Percentiles rank a stretch among this genome's conserved stretches.
Conservation (phyloP, 2,113 vertebrate species). For the Hypocryptadius cinnamomeus region DNA sequence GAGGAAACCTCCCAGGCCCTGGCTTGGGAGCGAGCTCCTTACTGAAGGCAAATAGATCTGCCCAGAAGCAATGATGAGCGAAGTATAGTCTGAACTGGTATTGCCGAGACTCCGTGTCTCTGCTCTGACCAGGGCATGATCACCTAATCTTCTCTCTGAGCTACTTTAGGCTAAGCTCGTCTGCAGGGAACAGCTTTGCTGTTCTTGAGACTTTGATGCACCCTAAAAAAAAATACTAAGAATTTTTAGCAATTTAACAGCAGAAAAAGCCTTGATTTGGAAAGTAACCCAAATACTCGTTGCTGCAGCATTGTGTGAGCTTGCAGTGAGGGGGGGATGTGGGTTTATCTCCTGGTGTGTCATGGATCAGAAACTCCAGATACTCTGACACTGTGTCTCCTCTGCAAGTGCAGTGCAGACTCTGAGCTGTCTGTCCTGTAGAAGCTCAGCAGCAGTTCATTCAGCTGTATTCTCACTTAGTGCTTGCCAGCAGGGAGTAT, state of each 20-base stretch:
- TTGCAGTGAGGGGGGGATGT: background rate
- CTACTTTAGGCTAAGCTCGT: conserved; percentile 14
- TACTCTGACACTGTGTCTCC: background rate
- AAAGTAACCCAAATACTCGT: background rate
- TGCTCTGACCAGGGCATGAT: conserved; percentile 78
- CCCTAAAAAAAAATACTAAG: background rate
- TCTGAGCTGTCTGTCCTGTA: background rate
- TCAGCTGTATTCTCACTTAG: background rate
- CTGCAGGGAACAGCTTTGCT: background rate
- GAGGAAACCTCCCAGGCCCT: background rate
- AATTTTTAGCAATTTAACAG: background rate
- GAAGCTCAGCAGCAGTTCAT: background rate
- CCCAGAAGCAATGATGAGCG: conserved; percentile 72
- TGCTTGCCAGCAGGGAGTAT: background rate
- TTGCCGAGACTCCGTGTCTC: conserved; percentile 33
- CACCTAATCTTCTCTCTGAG: conserved; percentile 81
- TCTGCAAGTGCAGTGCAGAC: background rate
- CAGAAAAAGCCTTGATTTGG: background rate
- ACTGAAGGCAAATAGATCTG: background rate
- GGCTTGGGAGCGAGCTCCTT: background rate
- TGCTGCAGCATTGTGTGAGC: background rate
- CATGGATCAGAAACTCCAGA: fast-evolving
- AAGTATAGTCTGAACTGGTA: conserved; percentile 79
- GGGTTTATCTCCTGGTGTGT: fast-evolving
- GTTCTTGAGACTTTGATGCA: background rate